Conservation (phyloP, 1,140 invertebrate species). For the Papilio glaucus region DNA sequence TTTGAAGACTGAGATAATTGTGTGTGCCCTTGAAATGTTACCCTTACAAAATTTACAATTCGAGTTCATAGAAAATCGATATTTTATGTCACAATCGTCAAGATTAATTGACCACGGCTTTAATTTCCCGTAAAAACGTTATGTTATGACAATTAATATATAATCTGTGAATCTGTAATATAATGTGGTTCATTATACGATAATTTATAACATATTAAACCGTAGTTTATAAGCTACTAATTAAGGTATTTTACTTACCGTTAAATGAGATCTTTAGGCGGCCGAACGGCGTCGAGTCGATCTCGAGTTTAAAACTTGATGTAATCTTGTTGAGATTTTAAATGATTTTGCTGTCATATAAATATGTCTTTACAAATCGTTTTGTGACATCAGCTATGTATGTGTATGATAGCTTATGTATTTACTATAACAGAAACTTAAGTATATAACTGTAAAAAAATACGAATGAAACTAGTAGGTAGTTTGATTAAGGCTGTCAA, state of each 20-base stretch:
- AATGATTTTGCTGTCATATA: conserved; percentile 22
- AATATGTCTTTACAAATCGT: conserved; percentile 11
- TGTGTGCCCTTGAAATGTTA: too few relatives aligned
- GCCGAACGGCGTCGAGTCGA: neutral
- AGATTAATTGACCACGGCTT: neutral
- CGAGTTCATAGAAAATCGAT: too few relatives aligned
- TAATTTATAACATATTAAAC: conserved; percentile 24
- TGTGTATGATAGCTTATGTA: too few relatives aligned
- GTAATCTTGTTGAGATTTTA: conserved; percentile 29
- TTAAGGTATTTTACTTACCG: conserved; percentile 34
- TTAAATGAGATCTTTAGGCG: conserved; percentile 30
- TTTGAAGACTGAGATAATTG: too few relatives aligned
- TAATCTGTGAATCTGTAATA: conserved; percentile 11
- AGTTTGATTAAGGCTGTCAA: too few relatives aligned
- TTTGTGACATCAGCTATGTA: neutral
- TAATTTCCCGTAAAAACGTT: conserved; percentile 10
- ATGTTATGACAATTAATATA: neutral
- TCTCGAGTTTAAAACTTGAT: conserved; percentile 4
- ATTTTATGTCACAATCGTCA: neutral
- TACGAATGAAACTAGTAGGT: too few relatives aligned
- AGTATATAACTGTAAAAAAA: too few relatives aligned
- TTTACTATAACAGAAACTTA: too few relatives aligned
- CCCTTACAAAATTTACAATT: too few relatives aligned
- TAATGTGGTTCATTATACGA: conserved; percentile 11
- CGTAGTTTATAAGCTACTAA: conserved; percentile 29